phyloP scores from a whole-genome alignment of 2,113 vertebrate genomes.

The Pyxicephalus adspersus region DNA sequence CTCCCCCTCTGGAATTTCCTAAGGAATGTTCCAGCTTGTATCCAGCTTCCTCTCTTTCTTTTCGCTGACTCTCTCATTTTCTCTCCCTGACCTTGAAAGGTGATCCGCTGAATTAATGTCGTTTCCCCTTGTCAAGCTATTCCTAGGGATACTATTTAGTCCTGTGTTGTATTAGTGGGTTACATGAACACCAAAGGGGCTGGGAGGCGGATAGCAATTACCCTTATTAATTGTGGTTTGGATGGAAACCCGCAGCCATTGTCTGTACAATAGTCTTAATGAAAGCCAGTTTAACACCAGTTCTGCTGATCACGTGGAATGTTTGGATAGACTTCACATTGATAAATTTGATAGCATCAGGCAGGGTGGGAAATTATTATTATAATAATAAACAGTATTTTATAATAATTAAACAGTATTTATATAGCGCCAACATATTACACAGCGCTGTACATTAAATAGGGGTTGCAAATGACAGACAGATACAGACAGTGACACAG shows the following conservation, averaged over 20 bases:
- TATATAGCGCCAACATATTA: too few relatives aligned
- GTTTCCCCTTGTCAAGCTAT: constrained; percentile 44
- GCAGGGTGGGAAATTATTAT: too few relatives aligned
- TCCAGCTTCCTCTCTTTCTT: constrained; percentile 50
- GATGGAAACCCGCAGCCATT: constrained; percentile 20
- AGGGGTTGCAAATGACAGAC: too few relatives aligned
- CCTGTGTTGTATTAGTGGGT: constrained; percentile 28
- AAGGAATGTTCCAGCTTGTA: constrained; percentile 50
- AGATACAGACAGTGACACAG: too few relatives aligned
- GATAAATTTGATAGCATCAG: too few relatives aligned
- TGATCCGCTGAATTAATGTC: constrained; percentile 42
- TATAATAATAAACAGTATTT: too few relatives aligned
- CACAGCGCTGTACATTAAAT: too few relatives aligned
- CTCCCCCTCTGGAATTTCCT: constrained; percentile 54
- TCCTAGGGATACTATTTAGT: constrained; percentile 18
- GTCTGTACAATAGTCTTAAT: constrained; percentile 28
- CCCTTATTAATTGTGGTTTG: constrained; percentile 55
- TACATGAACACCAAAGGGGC: constrained; percentile 24
- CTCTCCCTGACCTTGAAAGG: constrained; percentile 48
- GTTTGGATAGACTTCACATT: too few relatives aligned
- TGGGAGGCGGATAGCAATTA: constrained; percentile 43
- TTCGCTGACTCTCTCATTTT: constrained; percentile 47
- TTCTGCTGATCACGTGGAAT: too few relatives aligned
- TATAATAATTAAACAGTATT: too few relatives aligned
- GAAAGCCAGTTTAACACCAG: background rate